Evolutionary conservation across 2,797 vertebrate species (phyloP), one percentile per base, ranked within the genome.

Genomic region (Lagodon rhomboides): DNA sequence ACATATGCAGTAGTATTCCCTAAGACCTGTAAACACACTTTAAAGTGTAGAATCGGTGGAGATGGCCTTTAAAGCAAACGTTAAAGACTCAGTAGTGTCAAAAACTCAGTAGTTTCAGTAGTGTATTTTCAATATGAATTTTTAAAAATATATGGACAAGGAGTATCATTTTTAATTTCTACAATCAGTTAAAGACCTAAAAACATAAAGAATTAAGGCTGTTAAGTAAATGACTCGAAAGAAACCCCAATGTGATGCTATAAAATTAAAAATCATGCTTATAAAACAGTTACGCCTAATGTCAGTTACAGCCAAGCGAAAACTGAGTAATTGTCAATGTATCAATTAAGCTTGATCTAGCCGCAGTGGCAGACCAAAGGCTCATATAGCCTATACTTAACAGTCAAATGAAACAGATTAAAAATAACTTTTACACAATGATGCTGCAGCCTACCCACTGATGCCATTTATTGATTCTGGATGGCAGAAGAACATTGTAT

Each of bases 401-500:
- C 3, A 44, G 22, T 60, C 27, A 18, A 5, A 38, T 50, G 10
- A 50, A 22, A 20, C 16, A n/a, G 6, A 38, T 4, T 58, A 1
- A 56, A 44, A 44, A 22, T 9, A 17, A 30, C 15, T n/a, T 47
- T 27, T 47, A 53, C 13, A 12, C 12, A 8, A 7, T 41, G 50
- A 61, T 25, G 4, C 22, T 18, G 22, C 11, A 44, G 7, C 1
- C n/a, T 22, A 5, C 5, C 43, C 50, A 30, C 34, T 69, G 25
- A 61, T 80, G 25, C 65, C 16, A 3, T 30, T 38, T 34, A 13
- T n/a, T 50, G 68, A 66, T 84, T 73, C 82, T 43, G 90, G 84
- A 46, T 74, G 85, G 90, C 85, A 89, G 85, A 25, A 73, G 73
- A 74, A 43, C 60, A 44, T 18, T 58, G 43, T 10, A 15, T 22